phyloP scores from a whole-genome alignment of 2,888 invertebrate genomes.

The Ichneumoninae sp. region DNA sequence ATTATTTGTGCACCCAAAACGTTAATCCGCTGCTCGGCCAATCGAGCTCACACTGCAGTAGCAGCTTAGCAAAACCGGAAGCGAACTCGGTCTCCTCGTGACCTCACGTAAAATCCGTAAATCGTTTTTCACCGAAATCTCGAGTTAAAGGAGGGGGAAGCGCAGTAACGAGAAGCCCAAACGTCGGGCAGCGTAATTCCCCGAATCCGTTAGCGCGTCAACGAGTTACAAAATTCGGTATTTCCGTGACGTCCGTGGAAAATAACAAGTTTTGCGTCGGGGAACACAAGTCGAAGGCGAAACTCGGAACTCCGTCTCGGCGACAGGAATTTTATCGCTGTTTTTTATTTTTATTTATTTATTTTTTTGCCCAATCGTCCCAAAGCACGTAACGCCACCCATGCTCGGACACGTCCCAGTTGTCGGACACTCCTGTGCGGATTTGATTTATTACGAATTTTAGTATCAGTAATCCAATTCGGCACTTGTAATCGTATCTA shows the following conservation, averaged over 20 bases:
- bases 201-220: slow-evolving; percentile 22
- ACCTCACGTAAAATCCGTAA: slow-evolving; percentile 11
- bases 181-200: slow-evolving; percentile 4
- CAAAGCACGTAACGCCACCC: slow-evolving; percentile 14
- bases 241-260: slow-evolving; percentile 48
- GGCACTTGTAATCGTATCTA: too few species aligned
- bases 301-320: background rate
- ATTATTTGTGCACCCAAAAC: too few species aligned
- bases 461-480: too few species aligned
- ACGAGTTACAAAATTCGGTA: slow-evolving; percentile 31
- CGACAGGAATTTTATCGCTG: background rate
- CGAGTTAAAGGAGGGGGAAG: background rate
- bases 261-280: slow-evolving; percentile 47
- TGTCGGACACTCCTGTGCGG: too few species aligned
- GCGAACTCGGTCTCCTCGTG: background rate
- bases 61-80: background rate
- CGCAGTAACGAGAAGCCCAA: background rate
- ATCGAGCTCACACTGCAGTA: too few species aligned
- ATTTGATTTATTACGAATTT: too few species aligned
- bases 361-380: slow-evolving; percentile 28
- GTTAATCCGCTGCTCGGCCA: too few species aligned
- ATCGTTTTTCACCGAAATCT: slow-evolving; percentile 14
- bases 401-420: too few species aligned
- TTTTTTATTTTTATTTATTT: slow-evolving; percentile 19
- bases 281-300: slow-evolving; percentile 15